Conservation (phyloP, 2,888 invertebrate species). For the Pinctada fucata region DNA sequence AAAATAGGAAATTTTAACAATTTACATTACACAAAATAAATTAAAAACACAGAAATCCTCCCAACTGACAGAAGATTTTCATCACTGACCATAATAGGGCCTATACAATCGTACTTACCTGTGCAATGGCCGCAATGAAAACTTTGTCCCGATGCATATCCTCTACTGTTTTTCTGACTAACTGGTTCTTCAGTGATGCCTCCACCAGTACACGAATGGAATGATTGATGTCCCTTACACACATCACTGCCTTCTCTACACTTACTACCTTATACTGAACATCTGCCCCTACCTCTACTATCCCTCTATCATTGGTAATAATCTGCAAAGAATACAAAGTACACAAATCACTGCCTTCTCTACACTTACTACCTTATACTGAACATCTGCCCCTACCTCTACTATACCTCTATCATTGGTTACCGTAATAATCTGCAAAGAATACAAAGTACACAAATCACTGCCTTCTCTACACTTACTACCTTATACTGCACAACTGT, state of each 20-base stretch:
- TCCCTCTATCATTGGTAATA: constrained; percentile 76
- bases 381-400: constrained; percentile 77
- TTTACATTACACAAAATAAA: no score
- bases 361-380: constrained; percentile 75
- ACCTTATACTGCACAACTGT: constrained; percentile 77
- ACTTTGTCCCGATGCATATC: constrained; percentile 66
- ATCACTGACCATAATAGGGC: no score
- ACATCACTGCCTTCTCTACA: constrained; percentile 74
- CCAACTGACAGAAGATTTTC: no score
- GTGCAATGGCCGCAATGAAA: constrained; percentile 54
- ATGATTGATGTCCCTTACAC: constrained; percentile 76
- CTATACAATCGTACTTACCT: constrained; percentile 51
- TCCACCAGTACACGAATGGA: constrained; percentile 75
- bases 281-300: constrained; percentile 77
- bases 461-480: constrained; percentile 74
- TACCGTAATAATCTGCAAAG: constrained; percentile 74
- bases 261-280: constrained; percentile 76
- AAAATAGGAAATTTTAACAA: no score
- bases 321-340: constrained; percentile 59
- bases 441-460: constrained; percentile 63
- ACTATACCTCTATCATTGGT: constrained; percentile 77
- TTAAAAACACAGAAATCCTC: no score
- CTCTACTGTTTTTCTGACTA: constrained; percentile 70
- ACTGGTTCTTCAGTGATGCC: constrained; percentile 74
- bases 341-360: constrained; percentile 74